A percentile compares a stretch with the other conserved stretches of the same genome.
These are phyloP conservation scores for Radopholus similis DNA, from an alignment of 1,140 invertebrate genomes.

Conservation along the genomic window DNA sequence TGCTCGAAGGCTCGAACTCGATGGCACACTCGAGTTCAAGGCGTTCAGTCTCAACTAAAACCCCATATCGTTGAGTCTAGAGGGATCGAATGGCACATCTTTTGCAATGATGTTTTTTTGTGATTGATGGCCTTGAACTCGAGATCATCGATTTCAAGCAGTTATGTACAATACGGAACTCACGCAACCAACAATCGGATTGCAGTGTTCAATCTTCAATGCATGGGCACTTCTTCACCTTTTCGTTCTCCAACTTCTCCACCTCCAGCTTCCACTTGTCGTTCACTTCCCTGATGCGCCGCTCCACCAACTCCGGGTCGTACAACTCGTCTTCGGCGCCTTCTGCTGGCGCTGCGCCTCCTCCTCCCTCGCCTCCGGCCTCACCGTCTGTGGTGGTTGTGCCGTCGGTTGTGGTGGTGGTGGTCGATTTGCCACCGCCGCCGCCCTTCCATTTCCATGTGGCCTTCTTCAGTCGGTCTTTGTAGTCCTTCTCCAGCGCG, in stretches of 20 bases:
- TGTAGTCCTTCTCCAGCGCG: slow-evolving; percentile 53
- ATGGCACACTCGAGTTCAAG: no score
- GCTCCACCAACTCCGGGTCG: slow-evolving; percentile 55
- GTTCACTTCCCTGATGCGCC: slow-evolving; percentile 55
- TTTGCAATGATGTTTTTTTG: no score
- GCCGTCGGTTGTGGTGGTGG: slow-evolving; percentile 26
- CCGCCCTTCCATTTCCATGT: slow-evolving; percentile 31
- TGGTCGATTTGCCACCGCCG: neutral
- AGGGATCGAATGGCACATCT: no score
- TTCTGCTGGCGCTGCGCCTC: slow-evolving; percentile 12
- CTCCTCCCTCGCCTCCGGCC: slow-evolving; percentile 29
- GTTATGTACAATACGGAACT: neutral
- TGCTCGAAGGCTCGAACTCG: no score
- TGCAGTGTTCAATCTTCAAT: neutral
- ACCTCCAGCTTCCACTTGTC: slow-evolving; percentile 58
- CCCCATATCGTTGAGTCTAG: no score
- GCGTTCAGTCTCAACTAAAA: no score
- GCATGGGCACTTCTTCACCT: no score
- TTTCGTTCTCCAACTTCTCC: slow-evolving; percentile 58
- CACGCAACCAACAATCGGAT: slow-evolving; percentile 1
- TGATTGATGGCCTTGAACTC: neutral
- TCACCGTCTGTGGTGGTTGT: slow-evolving; percentile 19
- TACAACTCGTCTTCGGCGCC: slow-evolving; percentile 29
- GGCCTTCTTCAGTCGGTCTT: slow-evolving; percentile 34
- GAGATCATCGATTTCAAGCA: neutral